phyloP scores from a whole-genome alignment of 2,113 vertebrate species.

The Sinocyclocheilus grahami region DNA sequence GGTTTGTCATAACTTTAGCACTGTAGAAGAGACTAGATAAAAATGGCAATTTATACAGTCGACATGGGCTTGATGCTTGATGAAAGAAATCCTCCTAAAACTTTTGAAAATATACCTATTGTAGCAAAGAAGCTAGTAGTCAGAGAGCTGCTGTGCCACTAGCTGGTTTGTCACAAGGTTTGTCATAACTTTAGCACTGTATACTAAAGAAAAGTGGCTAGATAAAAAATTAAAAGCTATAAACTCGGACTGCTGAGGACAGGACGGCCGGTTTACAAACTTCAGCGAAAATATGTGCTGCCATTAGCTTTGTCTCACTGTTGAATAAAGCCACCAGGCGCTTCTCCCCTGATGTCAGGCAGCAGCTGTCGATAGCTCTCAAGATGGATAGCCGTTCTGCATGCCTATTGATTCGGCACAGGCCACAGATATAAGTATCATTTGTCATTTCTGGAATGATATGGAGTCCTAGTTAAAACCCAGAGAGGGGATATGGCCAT shows the following conservation, averaged over 20 bases:
- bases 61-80: too few relatives aligned
- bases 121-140: not conserved
- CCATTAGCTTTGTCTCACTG: constrained; percentile 55
- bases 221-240: constrained; percentile 31
- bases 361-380: constrained; percentile 85
- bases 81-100: not conserved
- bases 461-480: constrained; percentile 94
- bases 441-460: constrained; percentile 99
- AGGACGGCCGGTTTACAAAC: constrained; percentile 47
- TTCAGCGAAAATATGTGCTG: constrained; percentile 47
- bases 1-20: not conserved
- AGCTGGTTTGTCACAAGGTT: too few relatives aligned
- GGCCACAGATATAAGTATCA: constrained; percentile 88
- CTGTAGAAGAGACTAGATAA: too few relatives aligned
- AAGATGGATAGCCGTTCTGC: constrained; percentile 89
- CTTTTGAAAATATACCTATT: not conserved
- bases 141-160: not conserved
- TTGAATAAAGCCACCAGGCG: constrained; percentile 75
- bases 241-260: constrained; percentile 5
- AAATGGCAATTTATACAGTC: too few relatives aligned
- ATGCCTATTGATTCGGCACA: constrained; percentile 91
- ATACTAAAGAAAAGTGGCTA: not conserved
- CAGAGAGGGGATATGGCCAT: constrained; percentile 74
- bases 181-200: not conserved
- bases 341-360: constrained; percentile 67